Evolutionary conservation across 2,113 vertebrate genomes (phyloP).

Genomic region (Hippocampus mohnikei): DNA sequence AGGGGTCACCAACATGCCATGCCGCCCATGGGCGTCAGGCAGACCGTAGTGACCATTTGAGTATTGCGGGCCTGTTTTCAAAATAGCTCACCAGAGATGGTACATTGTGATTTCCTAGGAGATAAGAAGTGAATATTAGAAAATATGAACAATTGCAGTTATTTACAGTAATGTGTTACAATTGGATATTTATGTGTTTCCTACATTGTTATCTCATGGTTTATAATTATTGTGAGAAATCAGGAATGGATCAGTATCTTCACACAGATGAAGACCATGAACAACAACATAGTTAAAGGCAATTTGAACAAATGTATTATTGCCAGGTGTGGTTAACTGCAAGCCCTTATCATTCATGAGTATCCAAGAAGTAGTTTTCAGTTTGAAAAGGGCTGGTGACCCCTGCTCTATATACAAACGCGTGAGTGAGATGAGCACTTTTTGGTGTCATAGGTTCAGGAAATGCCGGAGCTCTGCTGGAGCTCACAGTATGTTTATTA

Average conservation of each 20-base stretch:
- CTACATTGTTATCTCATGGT: background rate
- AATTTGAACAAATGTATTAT: background rate
- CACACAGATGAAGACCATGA: background rate
- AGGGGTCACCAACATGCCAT: background rate
- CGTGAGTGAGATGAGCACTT: background rate
- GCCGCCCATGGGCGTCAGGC: no score
- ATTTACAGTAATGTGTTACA: background rate
- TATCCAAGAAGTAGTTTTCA: background rate
- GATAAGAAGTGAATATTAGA: background rate
- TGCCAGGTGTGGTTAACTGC: background rate
- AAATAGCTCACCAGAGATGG: background rate
- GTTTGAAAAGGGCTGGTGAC: background rate
- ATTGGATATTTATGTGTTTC: background rate
- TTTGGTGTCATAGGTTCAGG: slow-evolving; percentile 3
- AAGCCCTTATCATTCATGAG: background rate
- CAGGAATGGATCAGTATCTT: background rate
- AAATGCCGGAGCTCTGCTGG: slow-evolving; percentile 32
- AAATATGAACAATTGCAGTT: background rate
- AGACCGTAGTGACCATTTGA: background rate
- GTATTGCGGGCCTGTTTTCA: background rate
- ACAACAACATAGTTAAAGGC: background rate
- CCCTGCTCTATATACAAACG: background rate
- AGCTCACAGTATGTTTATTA: slow-evolving; percentile 18
- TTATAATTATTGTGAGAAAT: background rate
- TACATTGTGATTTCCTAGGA: background rate